Evolutionary conservation across 2,113 vertebrate species (phyloP), one percentile per base, ranked within the genome.

Genomic region (Maccullochella peelii): DNA sequence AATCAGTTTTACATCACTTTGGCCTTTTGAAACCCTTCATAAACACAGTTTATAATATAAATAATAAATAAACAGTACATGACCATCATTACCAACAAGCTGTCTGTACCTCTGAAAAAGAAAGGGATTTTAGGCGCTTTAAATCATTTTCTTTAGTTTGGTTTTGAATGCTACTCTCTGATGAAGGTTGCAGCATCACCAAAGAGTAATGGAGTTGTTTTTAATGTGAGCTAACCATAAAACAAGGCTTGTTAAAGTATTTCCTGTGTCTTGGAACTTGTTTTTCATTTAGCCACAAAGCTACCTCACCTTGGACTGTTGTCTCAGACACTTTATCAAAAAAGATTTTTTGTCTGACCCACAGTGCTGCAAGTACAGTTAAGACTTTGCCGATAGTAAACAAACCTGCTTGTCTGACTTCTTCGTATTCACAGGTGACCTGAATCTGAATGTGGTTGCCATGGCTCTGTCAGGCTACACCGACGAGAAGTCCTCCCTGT

Each of bases 391-490:
- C n/a, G 50, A 33, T 10, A 10, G 23, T 72, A 44, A 59, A 62
- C 62, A 54, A 71, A 59, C 5, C 27, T 21, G 30, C 62, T 47
- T 59, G 58, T 76, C 40, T 62, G 18, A 42, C 54, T 65, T 57
- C 20, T 30, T 81, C 12, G 77, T 74, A 52, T 73, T 89, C 88
- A 8, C 93, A 99, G 98, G 97, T 68, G 97, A 99, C 92, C 94
- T 98, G 93, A 99, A 99, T 93, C 96, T 99, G 81, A 99, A 99
- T n/a, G 98, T 99, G 33, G 98, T 99, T 73, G 98, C 98, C 80
- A 99, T 99, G 98, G 98, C 98, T 66, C 92, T 99, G 38, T 99
- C 98, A 0, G 98, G 98, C 62, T 98, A 99, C 90, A 99, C 98
- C 0, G 97, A 99, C 25, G 98, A 99, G 92, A 98, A 98, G 94